phyloP scores from a whole-genome alignment of 2,888 invertebrate genomes.

The Pilophorus perplexus region DNA sequence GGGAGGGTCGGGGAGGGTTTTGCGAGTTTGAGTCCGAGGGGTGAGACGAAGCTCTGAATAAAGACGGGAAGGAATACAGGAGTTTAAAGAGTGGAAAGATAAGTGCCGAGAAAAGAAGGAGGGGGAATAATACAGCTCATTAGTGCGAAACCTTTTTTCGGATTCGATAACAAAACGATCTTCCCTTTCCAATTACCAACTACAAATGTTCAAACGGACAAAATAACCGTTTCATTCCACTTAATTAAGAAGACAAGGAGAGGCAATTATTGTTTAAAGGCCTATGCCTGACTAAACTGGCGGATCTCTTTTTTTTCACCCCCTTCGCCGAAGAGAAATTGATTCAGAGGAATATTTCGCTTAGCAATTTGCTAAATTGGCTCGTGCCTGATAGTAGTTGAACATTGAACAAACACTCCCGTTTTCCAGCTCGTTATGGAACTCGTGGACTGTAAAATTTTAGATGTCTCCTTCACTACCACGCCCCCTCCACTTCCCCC shows the following conservation, averaged over 20 bases:
- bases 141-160: constrained; percentile 46
- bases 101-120: constrained; percentile 44
- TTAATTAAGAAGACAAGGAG: constrained; percentile 46
- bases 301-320: not conserved
- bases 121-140: constrained; percentile 47
- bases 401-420: not conserved
- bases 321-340: constrained; percentile 9
- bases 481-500: no score
- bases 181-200: constrained; percentile 46
- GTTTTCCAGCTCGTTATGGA: not conserved
- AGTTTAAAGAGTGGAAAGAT: constrained; percentile 47
- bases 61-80: constrained; percentile 41
- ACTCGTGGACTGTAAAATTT: no score
- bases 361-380: constrained; percentile 10
- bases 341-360: constrained; percentile 17
- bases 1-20: constrained; percentile 7
- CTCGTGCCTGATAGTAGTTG: not conserved
- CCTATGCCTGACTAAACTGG: constrained; percentile 38
- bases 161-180: constrained; percentile 45
- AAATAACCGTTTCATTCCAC: constrained; percentile 48
- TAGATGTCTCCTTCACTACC: no score
- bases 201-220: constrained; percentile 48
- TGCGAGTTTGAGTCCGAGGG: constrained; percentile 2
- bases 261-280: constrained; percentile 44
- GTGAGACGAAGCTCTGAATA: constrained; percentile 33